phyloP scores from a whole-genome alignment of 2,888 invertebrate species.

The Cynaeus angustus region DNA sequence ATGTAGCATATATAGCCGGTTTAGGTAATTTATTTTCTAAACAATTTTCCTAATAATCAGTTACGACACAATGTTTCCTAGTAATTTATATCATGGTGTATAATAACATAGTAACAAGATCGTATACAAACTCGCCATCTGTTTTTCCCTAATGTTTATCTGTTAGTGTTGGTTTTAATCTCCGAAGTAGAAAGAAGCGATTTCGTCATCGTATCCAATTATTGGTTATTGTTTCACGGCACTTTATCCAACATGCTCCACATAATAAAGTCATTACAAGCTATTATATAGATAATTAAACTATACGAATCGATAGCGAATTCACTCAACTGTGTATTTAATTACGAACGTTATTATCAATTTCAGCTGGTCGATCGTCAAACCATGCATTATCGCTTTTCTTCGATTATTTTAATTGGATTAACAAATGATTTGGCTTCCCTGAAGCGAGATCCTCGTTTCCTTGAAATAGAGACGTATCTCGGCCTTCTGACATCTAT shows the following conservation, averaged over 20 bases:
- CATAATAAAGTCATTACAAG: slow-evolving; percentile 49
- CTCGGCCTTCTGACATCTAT: slow-evolving; percentile 36
- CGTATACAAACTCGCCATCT: slow-evolving; percentile 41
- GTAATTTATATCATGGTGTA: slow-evolving; percentile 49
- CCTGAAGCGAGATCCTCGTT: slow-evolving; percentile 37
- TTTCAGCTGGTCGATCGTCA: slow-evolving; percentile 45
- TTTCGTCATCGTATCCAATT: slow-evolving; percentile 46
- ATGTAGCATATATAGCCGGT: slow-evolving; percentile 31
- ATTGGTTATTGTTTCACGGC: slow-evolving; percentile 48
- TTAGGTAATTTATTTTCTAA: slow-evolving; percentile 49
- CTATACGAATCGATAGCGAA: slow-evolving; percentile 41
- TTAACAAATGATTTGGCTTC: slow-evolving; percentile 34
- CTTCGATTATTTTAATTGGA: slow-evolving; percentile 10
- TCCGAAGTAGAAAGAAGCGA: slow-evolving; percentile 45
- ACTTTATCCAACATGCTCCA: slow-evolving; percentile 32
- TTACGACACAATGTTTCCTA: slow-evolving; percentile 48
- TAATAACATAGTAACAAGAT: slow-evolving; percentile 38
- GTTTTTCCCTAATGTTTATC: slow-evolving; percentile 41
- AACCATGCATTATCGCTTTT: slow-evolving; percentile 17
- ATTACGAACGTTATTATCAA: slow-evolving; percentile 47
- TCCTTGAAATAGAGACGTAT: slow-evolving; percentile 46
- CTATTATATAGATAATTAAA: slow-evolving; percentile 49
- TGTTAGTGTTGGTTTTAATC: slow-evolving; percentile 42
- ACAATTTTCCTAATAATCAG: slow-evolving; percentile 52
- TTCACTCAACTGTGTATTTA: slow-evolving; percentile 49